Base-by-base conservation (phyloP, 1,140 invertebrate species). In the Drosophila carrolli region DNA sequence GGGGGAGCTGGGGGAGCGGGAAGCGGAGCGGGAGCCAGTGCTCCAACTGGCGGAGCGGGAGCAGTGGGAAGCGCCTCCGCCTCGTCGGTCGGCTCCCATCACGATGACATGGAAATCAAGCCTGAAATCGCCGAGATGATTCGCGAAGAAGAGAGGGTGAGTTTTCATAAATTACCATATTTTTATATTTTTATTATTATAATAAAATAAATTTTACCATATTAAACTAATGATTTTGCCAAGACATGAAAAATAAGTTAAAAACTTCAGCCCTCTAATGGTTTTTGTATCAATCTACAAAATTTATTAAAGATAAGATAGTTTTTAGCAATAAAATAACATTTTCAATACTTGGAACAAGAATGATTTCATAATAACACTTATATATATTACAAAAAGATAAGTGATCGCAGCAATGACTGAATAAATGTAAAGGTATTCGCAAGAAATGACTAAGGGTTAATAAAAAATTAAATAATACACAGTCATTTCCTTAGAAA, bases 101-200 rank as follows among this genome's bases (percentile, higher is more conserved):
- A 92, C 78, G 97, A 97, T 84, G 97, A 98, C 92, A 95, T 97
- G 93, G 97, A 98, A 94, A 97, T 98, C 93, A 97, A 97, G 82
- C 97, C 97, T 6, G 97, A 97, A 93, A 98, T 98, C 93, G 97
- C 97, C 35, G 97, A 98, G 93, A 97, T 98, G 96, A 98, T 98
- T 90, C 96, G 97, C 92, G 97, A 98, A 94, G 97, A 98, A 93
- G 97, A 98, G 95, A 94, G 97, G 96, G 97, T 98, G 93, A 97
- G 97, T 97, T 27, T 5, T 1, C 0, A 10, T 0, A 10, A 19
- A 47, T 59, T 11, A 9, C 7, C 19, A 19, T 19, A 19, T 19
- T 19, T 19, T 19, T 19, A 19, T 19, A 19, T 16, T 19, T 32
- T 9, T 23, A 32, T 29, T 16, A 35, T 38, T 38, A 47, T 16